phyloP scores from a whole-genome alignment of 2,113 vertebrate genomes.

The Colossoma macropomum region DNA sequence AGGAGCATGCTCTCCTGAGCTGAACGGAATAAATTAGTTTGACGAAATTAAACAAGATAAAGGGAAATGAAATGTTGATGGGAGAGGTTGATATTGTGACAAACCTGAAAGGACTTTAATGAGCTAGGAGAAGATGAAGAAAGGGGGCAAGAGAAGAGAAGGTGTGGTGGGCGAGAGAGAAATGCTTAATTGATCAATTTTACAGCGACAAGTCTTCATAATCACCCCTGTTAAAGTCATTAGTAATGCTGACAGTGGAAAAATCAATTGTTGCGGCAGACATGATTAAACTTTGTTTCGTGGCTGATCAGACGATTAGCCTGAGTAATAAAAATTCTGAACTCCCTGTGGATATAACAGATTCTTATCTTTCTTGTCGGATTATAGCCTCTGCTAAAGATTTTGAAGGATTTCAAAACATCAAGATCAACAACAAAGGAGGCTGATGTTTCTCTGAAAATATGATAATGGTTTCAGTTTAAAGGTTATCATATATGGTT shows the following conservation, averaged over 20 bases:
- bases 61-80: constrained; percentile 36
- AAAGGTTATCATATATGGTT: not conserved
- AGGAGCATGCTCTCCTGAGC: not conserved
- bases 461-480: not conserved
- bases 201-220: constrained; percentile 29
- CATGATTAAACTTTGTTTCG: constrained; percentile 41
- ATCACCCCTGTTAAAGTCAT: constrained; percentile 40
- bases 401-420: not conserved
- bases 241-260: constrained; percentile 32
- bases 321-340: constrained; percentile 34
- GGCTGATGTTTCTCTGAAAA: not conserved
- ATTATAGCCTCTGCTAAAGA: not conserved
- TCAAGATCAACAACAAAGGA: not conserved
- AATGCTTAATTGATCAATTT: constrained; percentile 32
- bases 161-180: constrained; percentile 22
- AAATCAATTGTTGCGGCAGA: constrained; percentile 22
- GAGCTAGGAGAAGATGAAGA: constrained; percentile 27
- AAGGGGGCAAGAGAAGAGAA: not conserved
- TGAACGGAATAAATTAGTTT: constrained; percentile 10
- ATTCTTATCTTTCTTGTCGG: not conserved
- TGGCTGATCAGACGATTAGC: constrained; percentile 39
- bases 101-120: constrained; percentile 39
- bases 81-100: constrained; percentile 32
- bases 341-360: constrained; percentile 12
- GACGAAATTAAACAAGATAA: constrained; percentile 5